Evolutionary conservation across 2,888 invertebrate genomes (phyloP).

Genomic region (Drosophila paramelanica): DNA sequence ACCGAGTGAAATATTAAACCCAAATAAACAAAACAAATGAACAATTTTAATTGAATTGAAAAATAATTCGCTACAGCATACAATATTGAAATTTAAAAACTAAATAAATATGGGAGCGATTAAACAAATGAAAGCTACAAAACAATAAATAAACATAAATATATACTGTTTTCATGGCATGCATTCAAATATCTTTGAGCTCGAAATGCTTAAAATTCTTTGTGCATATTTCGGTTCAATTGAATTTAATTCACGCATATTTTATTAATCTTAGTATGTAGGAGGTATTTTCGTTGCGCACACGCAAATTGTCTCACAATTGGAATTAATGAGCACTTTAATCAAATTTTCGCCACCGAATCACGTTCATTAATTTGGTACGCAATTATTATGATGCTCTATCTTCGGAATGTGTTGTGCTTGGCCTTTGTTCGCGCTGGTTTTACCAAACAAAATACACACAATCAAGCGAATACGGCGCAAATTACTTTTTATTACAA

Average conservation of each 20-base stretch:
- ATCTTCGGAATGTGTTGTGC: conserved; percentile 22
- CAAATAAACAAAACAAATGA: background rate
- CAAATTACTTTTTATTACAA: conserved; percentile 79
- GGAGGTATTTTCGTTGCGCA: conserved; percentile 12
- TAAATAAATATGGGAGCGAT: background rate
- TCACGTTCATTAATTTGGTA: conserved; percentile 76
- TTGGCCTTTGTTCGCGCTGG: conserved; percentile 22
- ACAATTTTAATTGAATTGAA: background rate
- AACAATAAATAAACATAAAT: background rate
- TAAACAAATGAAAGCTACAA: background rate
- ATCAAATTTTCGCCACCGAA: conserved; percentile 72
- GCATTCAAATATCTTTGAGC: background rate
- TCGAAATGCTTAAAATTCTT: background rate
- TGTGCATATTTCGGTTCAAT: background rate
- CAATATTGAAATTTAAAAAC: background rate
- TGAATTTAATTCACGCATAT: conserved; percentile 5
- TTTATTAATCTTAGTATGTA: conserved; percentile 11
- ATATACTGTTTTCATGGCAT: background rate
- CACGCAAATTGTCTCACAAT: conserved; percentile 63
- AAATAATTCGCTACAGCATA: background rate
- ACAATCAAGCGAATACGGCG: conserved; percentile 73
- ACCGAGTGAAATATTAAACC: background rate
- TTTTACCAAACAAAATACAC: conserved; percentile 69
- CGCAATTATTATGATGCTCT: conserved; percentile 69
- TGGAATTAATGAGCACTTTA: conserved; percentile 75